These are phyloP conservation scores for Drosophila incognita DNA, from an alignment of 2,888 invertebrate genomes.

Conservation along the genomic window DNA sequence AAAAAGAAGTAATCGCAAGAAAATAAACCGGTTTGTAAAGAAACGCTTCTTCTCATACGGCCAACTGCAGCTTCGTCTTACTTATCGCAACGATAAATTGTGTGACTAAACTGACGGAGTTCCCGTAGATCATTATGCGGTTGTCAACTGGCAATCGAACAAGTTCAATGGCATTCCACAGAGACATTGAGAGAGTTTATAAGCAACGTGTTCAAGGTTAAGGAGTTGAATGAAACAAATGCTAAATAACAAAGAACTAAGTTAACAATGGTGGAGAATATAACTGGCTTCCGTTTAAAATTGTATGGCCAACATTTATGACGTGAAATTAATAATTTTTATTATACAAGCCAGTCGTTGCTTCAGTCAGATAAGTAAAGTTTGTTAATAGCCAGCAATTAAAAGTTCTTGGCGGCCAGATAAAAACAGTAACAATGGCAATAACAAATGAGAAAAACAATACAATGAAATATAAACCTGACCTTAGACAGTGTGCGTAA, in stretches of 20 bases:
- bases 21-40: conserved; percentile 60
- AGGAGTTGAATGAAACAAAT: conserved; percentile 1
- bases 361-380: conserved; percentile 54
- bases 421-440: conserved; percentile 36
- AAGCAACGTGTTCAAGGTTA: conserved; percentile 1
- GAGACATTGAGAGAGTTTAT: conserved; percentile 31
- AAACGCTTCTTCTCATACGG: conserved; percentile 24
- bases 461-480: conserved; percentile 45
- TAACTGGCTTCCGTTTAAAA: not conserved
- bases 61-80: conserved; percentile 37
- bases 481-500: conserved; percentile 60
- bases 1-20: conserved; percentile 49
- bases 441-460: conserved; percentile 3
- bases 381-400: conserved; percentile 45
- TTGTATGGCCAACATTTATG: not conserved
- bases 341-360: not conserved
- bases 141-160: conserved; percentile 40
- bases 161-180: conserved; percentile 45
- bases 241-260: not conserved
- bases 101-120: conserved; percentile 29
- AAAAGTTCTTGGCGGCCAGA: conserved; percentile 31
- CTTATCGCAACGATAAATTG: conserved; percentile 2
- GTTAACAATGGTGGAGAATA: not conserved
- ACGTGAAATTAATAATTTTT: conserved; percentile 1
- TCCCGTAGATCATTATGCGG: conserved; percentile 16